Evolutionary conservation across 2,888 invertebrate species (phyloP).

Genomic region (Coecobrya sp.): DNA sequence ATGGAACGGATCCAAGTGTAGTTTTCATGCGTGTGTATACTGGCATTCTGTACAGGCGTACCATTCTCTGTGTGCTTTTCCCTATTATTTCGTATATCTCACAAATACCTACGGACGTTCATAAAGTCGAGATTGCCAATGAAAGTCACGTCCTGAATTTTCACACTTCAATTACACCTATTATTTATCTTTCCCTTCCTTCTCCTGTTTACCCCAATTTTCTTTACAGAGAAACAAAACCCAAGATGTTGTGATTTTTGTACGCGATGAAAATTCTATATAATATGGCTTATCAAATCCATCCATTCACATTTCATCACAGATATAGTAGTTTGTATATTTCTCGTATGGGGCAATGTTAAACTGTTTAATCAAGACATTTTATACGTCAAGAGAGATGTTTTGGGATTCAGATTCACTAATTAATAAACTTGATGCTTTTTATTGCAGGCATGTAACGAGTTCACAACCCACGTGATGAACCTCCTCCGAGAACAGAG

Average conservation of each 20-base stretch:
- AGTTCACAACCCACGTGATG: conserved; percentile 99
- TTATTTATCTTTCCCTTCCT: conserved; percentile 84
- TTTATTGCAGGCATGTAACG: conserved; percentile 95
- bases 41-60: background rate
- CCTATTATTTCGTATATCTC: conserved; percentile 8
- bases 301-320: background rate
- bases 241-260: conserved; percentile 68
- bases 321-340: too few relatives aligned
- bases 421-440: conserved; percentile 54
- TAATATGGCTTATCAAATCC: background rate
- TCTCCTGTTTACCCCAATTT: conserved; percentile 81
- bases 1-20: conserved; percentile 24
- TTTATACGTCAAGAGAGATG: background rate
- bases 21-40: conserved; percentile 28
- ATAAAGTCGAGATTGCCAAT: conserved; percentile 79
- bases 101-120: conserved; percentile 5
- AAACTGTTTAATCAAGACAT: background rate
- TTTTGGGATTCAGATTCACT: background rate
- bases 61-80: background rate
- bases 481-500: conserved; percentile 98
- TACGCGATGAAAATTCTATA: conserved; percentile 1
- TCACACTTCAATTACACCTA: conserved; percentile 86
- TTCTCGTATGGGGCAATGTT: background rate
- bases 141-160: conserved; percentile 86
- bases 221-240: conserved; percentile 65